Evolutionary conservation across 1,140 invertebrate species (phyloP), one percentile per base, ranked within the genome.

Genomic region (Drosophila ambigua): DNA sequence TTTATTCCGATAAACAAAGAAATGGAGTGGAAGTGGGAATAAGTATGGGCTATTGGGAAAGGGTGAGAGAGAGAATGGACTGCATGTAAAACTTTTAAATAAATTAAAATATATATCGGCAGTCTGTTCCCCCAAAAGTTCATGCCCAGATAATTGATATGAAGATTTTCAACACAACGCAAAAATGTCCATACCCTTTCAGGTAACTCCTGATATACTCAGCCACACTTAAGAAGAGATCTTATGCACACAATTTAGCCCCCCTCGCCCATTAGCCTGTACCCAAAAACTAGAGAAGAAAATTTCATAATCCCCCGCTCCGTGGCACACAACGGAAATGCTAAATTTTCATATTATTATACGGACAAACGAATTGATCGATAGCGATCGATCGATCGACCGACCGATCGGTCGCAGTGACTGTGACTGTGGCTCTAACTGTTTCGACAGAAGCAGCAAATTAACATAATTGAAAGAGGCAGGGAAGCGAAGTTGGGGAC

Each of bases 291-390:
- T 52, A 74, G 45, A 74, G 81, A 82, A 66, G 77, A 60, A 74
- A 48, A 83, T 87, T 87, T 87, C 83, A 72, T 76, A 88, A 87
- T 67, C 23, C 72, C 61, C 48, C 65, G 52, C 65, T 68, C 31
- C 50, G 4, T 41, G 48, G 54, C 44, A 65, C 45, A 65, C 72
- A 87, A 77, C 83, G 83, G 83, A 87, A 87, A 87, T 88, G 83
- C 75, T 87, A 88, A 88, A 87, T 88, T 83, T 83, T 88, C 83
- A 87, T 88, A 88, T 88, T 88, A 87, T 87, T 88, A 87, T 87
- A 87, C 82, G 82, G 67, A 80, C 64, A 62, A 62, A 57, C 64
- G 64, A 62, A 72, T 66, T 63, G 66, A 76, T 76, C 72, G 64
- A 72, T 79, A 77, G 67, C 77, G 72, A 79, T 74, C 48, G 69